phyloP scores from a whole-genome alignment of 2,888 invertebrate genomes.

The Autographa gamma region DNA sequence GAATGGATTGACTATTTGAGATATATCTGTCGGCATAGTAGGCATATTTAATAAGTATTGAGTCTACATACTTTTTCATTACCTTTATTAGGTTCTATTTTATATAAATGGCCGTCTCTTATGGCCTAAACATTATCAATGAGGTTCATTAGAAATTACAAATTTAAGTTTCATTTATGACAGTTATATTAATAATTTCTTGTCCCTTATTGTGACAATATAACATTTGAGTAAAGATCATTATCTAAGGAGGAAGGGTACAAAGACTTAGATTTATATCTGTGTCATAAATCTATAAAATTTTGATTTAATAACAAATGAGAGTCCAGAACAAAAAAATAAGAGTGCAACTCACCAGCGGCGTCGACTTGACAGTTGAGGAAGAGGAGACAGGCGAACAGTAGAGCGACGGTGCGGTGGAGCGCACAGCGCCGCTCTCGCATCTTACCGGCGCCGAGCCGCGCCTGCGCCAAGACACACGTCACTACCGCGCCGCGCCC shows the following conservation, averaged over 20 bases:
- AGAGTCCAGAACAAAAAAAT: slow-evolving; percentile 62
- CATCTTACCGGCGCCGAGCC: slow-evolving; percentile 88
- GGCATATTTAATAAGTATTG: no score
- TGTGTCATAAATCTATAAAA: neutral
- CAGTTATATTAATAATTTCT: no score
- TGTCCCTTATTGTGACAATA: no score
- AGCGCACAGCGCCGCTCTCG: slow-evolving; percentile 85
- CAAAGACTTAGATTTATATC: neutral
- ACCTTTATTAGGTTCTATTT: no score
- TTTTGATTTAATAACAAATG: slow-evolving; percentile 61
- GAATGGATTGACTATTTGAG: neutral
- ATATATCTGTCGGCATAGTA: neutral
- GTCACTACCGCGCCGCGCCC: slow-evolving; percentile 78
- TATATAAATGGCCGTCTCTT: no score
- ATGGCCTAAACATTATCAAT: no score
- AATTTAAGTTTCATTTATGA: no score
- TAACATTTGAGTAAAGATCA: no score
- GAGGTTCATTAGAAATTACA: no score
- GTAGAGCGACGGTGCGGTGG: slow-evolving; percentile 84
- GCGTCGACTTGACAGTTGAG: slow-evolving; percentile 83
- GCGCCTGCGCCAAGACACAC: slow-evolving; percentile 86
- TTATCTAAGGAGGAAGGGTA: no score
- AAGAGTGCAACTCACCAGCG: slow-evolving; percentile 76
- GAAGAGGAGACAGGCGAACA: slow-evolving; percentile 84
- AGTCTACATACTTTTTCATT: no score